phyloP scores from a whole-genome alignment of 1,140 invertebrate genomes.

The Scaptomyza graminum region DNA sequence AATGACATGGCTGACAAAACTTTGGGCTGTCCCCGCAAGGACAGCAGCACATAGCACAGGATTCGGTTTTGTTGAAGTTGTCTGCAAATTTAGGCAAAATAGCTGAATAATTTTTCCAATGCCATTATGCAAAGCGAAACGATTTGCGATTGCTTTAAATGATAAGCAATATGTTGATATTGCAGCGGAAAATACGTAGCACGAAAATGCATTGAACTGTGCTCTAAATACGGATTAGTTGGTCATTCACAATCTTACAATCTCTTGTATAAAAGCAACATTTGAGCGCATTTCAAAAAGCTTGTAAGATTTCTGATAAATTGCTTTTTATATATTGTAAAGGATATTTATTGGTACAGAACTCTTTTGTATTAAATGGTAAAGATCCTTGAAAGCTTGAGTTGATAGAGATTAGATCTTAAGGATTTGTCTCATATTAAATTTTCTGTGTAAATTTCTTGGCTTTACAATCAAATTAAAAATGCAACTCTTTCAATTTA shows the following conservation, averaged over 20 bases:
- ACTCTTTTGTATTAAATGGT: not conserved
- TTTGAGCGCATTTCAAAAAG: too few species aligned
- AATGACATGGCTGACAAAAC: constrained; percentile 79
- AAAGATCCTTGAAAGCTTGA: too few species aligned
- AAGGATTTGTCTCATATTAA: too few species aligned
- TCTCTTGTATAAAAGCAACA: not conserved
- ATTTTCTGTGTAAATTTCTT: too few species aligned
- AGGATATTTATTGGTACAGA: too few species aligned
- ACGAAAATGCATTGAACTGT: constrained; percentile 21
- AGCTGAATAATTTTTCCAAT: constrained; percentile 55
- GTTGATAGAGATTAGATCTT: too few species aligned
- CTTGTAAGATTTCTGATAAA: constrained; percentile 6
- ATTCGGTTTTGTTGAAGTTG: constrained; percentile 31
- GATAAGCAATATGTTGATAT: constrained; percentile 73
- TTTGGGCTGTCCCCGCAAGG: constrained; percentile 54
- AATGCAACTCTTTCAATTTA: not conserved
- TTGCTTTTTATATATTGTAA: not conserved
- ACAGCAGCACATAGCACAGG: constrained; percentile 29
- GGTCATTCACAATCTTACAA: not conserved
- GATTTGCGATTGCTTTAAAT: constrained; percentile 80
- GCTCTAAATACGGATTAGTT: not conserved
- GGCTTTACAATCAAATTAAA: not conserved
- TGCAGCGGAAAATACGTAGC: not conserved
- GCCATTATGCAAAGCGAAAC: constrained; percentile 77
- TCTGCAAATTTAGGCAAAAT: constrained; percentile 45